A percentile compares a stretch with the other conserved stretches of the same genome.
Evolutionary conservation across 2,797 vertebrate genomes (phyloP).

Genomic region (Gouania willdenowi): DNA sequence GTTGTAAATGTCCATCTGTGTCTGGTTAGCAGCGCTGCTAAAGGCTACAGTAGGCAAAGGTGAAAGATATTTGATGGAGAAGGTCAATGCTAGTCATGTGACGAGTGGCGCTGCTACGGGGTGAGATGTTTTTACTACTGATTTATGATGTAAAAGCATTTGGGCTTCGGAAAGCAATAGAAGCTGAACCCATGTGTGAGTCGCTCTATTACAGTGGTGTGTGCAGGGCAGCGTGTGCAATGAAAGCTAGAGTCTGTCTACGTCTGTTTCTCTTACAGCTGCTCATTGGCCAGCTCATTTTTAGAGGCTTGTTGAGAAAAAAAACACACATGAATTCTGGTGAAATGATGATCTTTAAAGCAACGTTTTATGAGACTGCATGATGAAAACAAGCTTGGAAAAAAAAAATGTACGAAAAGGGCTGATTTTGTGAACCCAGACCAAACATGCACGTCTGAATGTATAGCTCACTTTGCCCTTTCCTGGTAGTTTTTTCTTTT

Average conservation of each 20-base stretch:
- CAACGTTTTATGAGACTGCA: not conserved
- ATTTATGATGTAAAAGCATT: conserved; percentile 62
- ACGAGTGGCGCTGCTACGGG: conserved; percentile 56
- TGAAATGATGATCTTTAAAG: not conserved
- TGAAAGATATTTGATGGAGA: conserved; percentile 60
- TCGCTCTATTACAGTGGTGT: conserved; percentile 27
- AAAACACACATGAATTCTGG: not conserved
- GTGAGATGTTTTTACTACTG: conserved; percentile 58
- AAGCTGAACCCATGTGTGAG: conserved; percentile 37
- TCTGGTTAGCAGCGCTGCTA: conserved; percentile 61
- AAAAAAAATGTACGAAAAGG: conserved; percentile 2
- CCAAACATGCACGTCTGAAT: conserved; percentile 5
- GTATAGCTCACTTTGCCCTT: conserved; percentile 14
- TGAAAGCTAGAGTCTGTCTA: conserved; percentile 12
- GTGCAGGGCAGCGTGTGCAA: conserved; percentile 8
- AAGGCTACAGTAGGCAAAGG: conserved; percentile 60
- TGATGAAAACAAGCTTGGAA: conserved; percentile 2
- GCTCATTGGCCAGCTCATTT: not conserved
- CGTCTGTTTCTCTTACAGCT: not conserved
- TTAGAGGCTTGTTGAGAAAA: not conserved
- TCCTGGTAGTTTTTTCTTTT: no score
- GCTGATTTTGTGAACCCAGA: conserved; percentile 1
- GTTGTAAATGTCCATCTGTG: conserved; percentile 62
- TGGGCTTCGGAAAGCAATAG: conserved; percentile 16
- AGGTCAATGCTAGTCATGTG: conserved; percentile 63